These are phyloP conservation scores for Mormyrops boulengeri DNA, from an alignment of 2,797 vertebrate genomes.

Conservation along the genomic window DNA sequence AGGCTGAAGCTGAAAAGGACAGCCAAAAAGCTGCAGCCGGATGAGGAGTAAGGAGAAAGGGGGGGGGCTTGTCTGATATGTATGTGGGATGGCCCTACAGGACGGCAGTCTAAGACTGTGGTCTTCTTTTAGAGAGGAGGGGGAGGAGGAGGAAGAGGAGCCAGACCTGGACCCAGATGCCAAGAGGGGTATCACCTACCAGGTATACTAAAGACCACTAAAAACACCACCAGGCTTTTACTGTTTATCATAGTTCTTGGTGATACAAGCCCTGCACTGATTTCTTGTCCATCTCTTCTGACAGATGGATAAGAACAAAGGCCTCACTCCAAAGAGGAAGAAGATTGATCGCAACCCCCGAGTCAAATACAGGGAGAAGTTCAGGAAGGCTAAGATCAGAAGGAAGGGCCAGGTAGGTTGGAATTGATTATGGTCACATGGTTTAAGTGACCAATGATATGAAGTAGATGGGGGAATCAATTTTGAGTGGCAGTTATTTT, in stretches of 20 bases:
- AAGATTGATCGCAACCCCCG: conserved; percentile 93
- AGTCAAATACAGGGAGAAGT: conserved; percentile 94
- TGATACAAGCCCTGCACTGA: background rate
- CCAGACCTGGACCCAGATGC: conserved; percentile 51
- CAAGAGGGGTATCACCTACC: conserved; percentile 90
- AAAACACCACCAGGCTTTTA: background rate
- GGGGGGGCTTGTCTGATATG: background rate
- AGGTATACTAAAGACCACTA: conserved; percentile 50
- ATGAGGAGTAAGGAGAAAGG: conserved; percentile 45
- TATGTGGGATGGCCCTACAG: background rate
- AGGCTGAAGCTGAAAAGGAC: conserved; percentile 74
- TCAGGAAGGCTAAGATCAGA: conserved; percentile 82
- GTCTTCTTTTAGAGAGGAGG: conserved; percentile 39
- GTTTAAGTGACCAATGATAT: background rate
- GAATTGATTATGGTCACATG: background rate
- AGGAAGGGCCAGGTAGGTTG: conserved; percentile 81
- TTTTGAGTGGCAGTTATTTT: background rate
- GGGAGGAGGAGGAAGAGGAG: background rate
- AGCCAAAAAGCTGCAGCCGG: conserved; percentile 36
- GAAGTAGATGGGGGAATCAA: background rate
- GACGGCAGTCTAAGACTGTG: background rate
- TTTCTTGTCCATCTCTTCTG: conserved; percentile 1
- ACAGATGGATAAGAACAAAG: conserved; percentile 94
- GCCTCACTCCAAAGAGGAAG: conserved; percentile 88
- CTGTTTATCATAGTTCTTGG: background rate